Percentiles rank a stretch among this genome's conserved stretches.
phyloP scores from a whole-genome alignment of 2,113 vertebrate species.

The Saccopteryx leptura region DNA sequence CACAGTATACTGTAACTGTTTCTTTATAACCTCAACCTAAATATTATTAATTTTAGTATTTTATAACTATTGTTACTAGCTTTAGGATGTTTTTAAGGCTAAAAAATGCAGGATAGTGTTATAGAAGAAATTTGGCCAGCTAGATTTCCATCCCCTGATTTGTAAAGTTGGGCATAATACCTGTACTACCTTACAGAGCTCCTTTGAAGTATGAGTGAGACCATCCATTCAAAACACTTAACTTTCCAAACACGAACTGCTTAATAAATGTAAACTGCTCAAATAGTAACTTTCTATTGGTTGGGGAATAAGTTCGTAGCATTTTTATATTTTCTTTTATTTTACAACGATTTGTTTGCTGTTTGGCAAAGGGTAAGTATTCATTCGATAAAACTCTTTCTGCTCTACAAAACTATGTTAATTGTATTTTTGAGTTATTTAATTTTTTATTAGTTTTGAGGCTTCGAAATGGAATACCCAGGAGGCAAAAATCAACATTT shows the following conservation, averaged over 20 bases:
- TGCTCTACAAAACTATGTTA: too few relatives aligned
- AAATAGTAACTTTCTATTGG: constrained; percentile 53
- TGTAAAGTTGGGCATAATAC: constrained; percentile 33
- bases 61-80: constrained; percentile 43
- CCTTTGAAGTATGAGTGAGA: constrained; percentile 37
- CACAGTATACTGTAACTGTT: neutral
- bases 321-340: too few relatives aligned
- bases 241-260: constrained; percentile 12
- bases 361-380: too few relatives aligned
- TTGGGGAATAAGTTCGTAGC: too few relatives aligned
- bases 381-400: too few relatives aligned
- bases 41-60: constrained; percentile 70
- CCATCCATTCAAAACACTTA: constrained; percentile 12
- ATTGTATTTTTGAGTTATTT: too few relatives aligned
- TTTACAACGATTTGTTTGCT: too few relatives aligned
- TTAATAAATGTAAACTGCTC: constrained; percentile 30
- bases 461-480: too few relatives aligned
- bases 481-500: too few relatives aligned
- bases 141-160: constrained; percentile 2
- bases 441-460: too few relatives aligned
- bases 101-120: constrained; percentile 26
- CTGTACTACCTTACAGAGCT: neutral
- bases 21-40: constrained; percentile 50
- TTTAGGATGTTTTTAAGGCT: constrained; percentile 55
- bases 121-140: constrained; percentile 38